Percentiles rank a stretch among this genome's conserved stretches.
Conservation (phyloP, 2,797 vertebrate genomes). For the Phalloptychus januarius region DNA sequence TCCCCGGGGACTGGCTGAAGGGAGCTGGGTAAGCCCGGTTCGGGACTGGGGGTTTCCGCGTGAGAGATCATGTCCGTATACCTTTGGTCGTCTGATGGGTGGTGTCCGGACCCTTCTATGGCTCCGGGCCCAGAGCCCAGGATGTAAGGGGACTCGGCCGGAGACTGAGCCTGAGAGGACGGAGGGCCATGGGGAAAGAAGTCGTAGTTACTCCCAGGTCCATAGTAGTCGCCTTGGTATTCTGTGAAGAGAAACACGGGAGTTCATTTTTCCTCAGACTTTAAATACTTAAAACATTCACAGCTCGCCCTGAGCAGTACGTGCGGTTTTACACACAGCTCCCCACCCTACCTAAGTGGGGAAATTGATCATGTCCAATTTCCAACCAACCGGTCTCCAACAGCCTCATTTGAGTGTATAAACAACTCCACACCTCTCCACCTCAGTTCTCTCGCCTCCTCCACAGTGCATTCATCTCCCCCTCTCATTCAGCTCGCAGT, state of each 20-base stretch:
- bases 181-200: slow-evolving; percentile 98
- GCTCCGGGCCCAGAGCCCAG: slow-evolving; percentile 89
- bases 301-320: not conserved
- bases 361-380: slow-evolving; percentile 73
- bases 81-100: slow-evolving; percentile 94
- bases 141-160: slow-evolving; percentile 91
- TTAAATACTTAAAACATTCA: slow-evolving; percentile 19
- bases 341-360: slow-evolving; percentile 51
- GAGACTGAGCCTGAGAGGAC: slow-evolving; percentile 96
- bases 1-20: slow-evolving; percentile 92
- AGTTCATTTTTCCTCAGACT: slow-evolving; percentile 29
- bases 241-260: slow-evolving; percentile 74
- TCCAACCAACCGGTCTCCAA: slow-evolving; percentile 60
- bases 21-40: slow-evolving; percentile 89
- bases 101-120: slow-evolving; percentile 90
- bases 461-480: slow-evolving; percentile 62
- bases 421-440: slow-evolving; percentile 72
- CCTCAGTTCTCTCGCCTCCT: slow-evolving; percentile 59
- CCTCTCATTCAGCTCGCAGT: slow-evolving; percentile 61
- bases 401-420: slow-evolving; percentile 73
- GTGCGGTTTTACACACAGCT: slow-evolving; percentile 16
- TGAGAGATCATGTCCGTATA: slow-evolving; percentile 99
- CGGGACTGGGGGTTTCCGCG: slow-evolving; percentile 93
- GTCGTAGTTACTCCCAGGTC: slow-evolving; percentile 95
- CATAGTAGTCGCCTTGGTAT: slow-evolving; percentile 98